A percentile compares a stretch with the other conserved stretches of the same genome.
phyloP scores from a whole-genome alignment of 2,888 invertebrate genomes.

The Charanyca ferruginea region DNA sequence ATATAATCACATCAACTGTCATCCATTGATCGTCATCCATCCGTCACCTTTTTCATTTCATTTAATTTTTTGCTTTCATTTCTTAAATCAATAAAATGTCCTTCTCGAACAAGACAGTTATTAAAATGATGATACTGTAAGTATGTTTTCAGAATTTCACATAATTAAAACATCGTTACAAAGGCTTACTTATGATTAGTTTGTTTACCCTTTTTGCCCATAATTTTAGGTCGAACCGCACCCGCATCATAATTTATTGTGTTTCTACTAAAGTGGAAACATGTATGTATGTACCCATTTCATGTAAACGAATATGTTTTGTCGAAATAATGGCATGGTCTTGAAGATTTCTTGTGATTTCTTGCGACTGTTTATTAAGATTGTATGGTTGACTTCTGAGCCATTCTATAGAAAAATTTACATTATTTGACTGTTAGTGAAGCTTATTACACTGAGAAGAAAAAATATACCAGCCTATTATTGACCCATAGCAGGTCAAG shows the following conservation, averaged over 20 bases:
- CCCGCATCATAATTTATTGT: conserved; percentile 65
- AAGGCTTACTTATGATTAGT: conserved; percentile 53
- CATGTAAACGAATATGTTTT: conserved; percentile 15
- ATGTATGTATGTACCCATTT: conserved; percentile 1
- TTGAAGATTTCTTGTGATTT: conserved; percentile 5
- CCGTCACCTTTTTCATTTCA: too few relatives aligned
- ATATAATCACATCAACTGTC: too few relatives aligned
- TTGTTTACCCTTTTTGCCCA: conserved; percentile 59
- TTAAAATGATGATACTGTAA: background rate
- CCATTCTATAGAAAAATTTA: background rate
- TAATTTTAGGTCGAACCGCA: conserved; percentile 43
- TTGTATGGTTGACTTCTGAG: too few relatives aligned
- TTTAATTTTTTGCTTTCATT: too few relatives aligned
- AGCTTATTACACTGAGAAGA: background rate
- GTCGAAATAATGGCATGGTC: conserved; percentile 2
- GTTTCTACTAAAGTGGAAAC: conserved; percentile 39
- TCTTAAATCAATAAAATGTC: background rate
- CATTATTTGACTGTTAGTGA: background rate
- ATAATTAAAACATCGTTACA: conserved; percentile 59
- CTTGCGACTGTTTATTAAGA: background rate
- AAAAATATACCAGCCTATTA: background rate
- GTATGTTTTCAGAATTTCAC: conserved; percentile 33
- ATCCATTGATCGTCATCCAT: too few relatives aligned
- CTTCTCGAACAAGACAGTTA: conserved; percentile 1
- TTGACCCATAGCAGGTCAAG: background rate